Percentiles rank a stretch among this genome's conserved stretches.
Evolutionary conservation across 2,797 vertebrate species (phyloP).

Genomic region (Cynopterus sphinx): DNA sequence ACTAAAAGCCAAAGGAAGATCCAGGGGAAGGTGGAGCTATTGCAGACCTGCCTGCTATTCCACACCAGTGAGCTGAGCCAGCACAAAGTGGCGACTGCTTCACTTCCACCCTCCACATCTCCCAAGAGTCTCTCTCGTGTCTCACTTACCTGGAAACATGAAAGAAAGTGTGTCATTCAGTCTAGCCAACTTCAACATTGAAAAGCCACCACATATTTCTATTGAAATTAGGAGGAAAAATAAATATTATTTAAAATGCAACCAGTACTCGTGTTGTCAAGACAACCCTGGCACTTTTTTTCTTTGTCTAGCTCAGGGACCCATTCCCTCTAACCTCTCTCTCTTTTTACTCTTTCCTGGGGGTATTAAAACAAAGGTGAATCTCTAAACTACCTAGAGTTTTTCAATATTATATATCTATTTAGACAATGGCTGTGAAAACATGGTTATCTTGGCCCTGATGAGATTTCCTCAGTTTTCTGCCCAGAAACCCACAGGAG

Average conservation of each 20-base stretch:
- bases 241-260: constrained; percentile 40
- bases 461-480: background rate
- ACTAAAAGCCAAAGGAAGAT: background rate
- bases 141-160: background rate
- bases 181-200: background rate
- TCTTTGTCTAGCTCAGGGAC: background rate
- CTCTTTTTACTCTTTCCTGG: background rate
- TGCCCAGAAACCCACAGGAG: background rate
- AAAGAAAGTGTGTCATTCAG: background rate
- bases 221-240: constrained; percentile 16
- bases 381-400: background rate
- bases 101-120: background rate
- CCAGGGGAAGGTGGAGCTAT: no score
- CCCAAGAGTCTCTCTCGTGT: background rate
- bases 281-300: background rate
- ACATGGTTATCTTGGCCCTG: background rate
- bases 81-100: background rate
- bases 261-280: background rate
- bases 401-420: background rate
- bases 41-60: no score
- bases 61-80: background rate
- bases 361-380: constrained; percentile 33
- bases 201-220: background rate
- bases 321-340: background rate
- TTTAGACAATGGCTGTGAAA: background rate